These are phyloP conservation scores for Caligus rogercresseyi DNA, from an alignment of 1,140 invertebrate species.

Conservation along the genomic window DNA sequence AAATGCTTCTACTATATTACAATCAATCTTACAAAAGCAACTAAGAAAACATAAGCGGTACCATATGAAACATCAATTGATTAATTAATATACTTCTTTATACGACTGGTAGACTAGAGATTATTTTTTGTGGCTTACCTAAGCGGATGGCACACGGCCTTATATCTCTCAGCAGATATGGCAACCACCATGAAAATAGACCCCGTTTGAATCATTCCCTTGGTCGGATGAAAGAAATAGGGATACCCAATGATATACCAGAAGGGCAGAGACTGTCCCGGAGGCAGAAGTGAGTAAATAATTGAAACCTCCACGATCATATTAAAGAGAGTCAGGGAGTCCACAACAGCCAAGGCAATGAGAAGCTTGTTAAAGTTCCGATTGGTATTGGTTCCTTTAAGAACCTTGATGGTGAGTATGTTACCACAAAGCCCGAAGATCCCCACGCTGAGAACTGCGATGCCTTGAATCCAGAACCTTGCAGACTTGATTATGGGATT, in stretches of 20 bases:
- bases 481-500: neutral
- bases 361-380: conserved; percentile 11
- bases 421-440: conserved; percentile 7
- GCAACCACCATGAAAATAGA: conserved; percentile 10
- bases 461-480: conserved; percentile 8
- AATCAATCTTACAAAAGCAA: too few species aligned
- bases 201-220: conserved; percentile 4
- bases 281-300: neutral
- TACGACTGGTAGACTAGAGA: too few species aligned
- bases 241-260: conserved; percentile 6
- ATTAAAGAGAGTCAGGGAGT: neutral
- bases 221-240: conserved; percentile 6
- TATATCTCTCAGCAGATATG: conserved; percentile 1
- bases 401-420: conserved; percentile 3
- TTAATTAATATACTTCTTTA: too few species aligned
- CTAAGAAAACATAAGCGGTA: too few species aligned
- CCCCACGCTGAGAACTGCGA: neutral
- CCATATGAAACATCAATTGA: too few species aligned
- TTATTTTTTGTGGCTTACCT: too few species aligned
- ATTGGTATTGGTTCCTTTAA: conserved; percentile 8
- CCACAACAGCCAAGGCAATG: neutral
- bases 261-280: neutral
- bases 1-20: too few species aligned
- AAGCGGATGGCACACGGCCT: conserved; percentile 4
- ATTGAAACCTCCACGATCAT: conserved; percentile 1